These are phyloP conservation scores for Anadara kagoshimensis DNA, from an alignment of 1,140 invertebrate species.

Conservation along the genomic window DNA sequence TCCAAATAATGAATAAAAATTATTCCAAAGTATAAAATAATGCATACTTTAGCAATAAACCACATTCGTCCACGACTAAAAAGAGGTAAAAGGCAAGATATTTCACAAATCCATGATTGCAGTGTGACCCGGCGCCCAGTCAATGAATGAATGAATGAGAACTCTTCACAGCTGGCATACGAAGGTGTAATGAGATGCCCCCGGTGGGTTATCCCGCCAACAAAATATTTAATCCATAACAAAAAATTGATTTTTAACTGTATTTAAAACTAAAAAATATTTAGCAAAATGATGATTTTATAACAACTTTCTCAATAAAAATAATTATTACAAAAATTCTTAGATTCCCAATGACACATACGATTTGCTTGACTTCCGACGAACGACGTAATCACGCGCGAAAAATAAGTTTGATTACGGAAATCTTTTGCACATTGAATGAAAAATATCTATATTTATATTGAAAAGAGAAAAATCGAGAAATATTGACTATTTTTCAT, in stretches of 20 bases:
- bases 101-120: not conserved
- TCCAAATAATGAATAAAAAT: too few species aligned
- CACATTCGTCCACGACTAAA: too few species aligned
- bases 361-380: conserved; percentile 26
- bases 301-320: not conserved
- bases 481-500: too few species aligned
- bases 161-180: conserved; percentile 20
- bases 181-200: conserved; percentile 36
- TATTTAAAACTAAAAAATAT: too few species aligned
- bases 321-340: conserved; percentile 1
- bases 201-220: conserved; percentile 41
- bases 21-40: too few species aligned
- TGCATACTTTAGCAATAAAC: too few species aligned
- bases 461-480: too few species aligned
- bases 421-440: not conserved
- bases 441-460: not conserved
- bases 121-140: not conserved
- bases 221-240: not conserved
- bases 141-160: conserved; percentile 3
- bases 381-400: conserved; percentile 34
- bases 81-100: not conserved
- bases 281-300: too few species aligned
- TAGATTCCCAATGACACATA: not conserved
- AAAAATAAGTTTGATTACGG: conserved; percentile 5
- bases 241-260: too few species aligned